These are phyloP conservation scores for Dinomys branickii DNA, from an alignment of 2,113 vertebrate genomes.

Conservation along the genomic window DNA sequence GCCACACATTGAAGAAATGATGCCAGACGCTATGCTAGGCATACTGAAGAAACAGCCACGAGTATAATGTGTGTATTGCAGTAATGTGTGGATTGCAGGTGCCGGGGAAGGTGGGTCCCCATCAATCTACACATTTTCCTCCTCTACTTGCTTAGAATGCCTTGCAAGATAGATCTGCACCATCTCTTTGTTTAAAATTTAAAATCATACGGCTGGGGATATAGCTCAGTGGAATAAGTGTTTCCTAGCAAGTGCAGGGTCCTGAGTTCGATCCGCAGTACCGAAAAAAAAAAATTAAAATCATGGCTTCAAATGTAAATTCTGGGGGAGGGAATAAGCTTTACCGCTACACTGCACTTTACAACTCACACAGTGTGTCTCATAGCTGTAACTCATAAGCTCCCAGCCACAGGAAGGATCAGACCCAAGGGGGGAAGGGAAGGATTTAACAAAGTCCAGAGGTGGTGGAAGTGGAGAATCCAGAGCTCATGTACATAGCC, in stretches of 20 bases:
- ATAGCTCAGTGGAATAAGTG: no score
- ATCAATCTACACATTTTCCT: background rate
- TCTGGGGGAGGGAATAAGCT: background rate
- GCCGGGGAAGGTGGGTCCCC: background rate
- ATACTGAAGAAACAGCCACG: no score
- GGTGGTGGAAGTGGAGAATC: background rate
- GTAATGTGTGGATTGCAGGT: no score
- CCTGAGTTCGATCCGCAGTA: no score
- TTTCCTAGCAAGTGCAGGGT: no score
- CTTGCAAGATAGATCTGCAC: background rate
- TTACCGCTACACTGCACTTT: background rate
- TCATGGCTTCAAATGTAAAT: background rate
- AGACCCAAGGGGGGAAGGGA: fast-evolving
- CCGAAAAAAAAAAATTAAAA: no score
- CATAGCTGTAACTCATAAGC: background rate
- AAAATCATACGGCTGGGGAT: no score
- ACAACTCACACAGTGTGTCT: background rate
- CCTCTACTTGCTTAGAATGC: background rate
- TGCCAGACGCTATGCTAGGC: no score
- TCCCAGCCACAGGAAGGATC: background rate
- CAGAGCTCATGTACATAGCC: background rate
- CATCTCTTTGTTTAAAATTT: background rate
- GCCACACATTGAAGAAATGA: no score
- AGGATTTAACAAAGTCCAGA: background rate
- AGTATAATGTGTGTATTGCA: background rate